phyloP scores from a whole-genome alignment of 2,113 vertebrate genomes.

The Amia ocellicauda region DNA sequence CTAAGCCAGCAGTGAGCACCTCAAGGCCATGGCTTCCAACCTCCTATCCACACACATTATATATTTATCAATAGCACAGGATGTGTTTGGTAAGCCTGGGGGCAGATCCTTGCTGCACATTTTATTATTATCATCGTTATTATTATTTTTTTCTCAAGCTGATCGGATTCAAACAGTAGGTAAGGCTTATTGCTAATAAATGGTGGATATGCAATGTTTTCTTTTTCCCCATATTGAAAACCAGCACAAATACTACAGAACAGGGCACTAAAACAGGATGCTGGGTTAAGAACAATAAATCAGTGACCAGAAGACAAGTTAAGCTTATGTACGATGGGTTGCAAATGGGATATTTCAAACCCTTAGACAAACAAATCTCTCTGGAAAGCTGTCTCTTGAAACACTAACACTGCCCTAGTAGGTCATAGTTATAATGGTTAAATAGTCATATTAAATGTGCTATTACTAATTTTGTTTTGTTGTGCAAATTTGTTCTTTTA shows the following conservation, averaged over 20 bases:
- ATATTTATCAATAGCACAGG: neutral
- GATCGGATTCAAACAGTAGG: neutral
- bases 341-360: neutral
- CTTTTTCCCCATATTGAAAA: constrained; percentile 3
- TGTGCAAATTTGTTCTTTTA: too few relatives aligned
- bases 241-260: constrained; percentile 5
- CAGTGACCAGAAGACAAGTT: neutral
- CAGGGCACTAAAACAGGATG: neutral
- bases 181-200: constrained; percentile 10
- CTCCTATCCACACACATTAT: neutral
- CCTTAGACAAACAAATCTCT: neutral
- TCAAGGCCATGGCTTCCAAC: neutral
- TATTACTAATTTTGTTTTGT: too few relatives aligned
- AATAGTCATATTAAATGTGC: too few relatives aligned
- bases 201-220: neutral
- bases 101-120: neutral
- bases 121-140: neutral
- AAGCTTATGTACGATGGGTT: neutral
- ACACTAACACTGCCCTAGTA: too few relatives aligned
- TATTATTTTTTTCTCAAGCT: neutral
- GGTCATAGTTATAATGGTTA: too few relatives aligned
- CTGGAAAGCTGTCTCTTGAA: too few relatives aligned
- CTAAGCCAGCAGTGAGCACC: too few relatives aligned
- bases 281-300: constrained; percentile 3
- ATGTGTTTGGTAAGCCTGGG: neutral